phyloP scores from a whole-genome alignment of 2,113 vertebrate genomes.

The Nipponia nippon region DNA sequence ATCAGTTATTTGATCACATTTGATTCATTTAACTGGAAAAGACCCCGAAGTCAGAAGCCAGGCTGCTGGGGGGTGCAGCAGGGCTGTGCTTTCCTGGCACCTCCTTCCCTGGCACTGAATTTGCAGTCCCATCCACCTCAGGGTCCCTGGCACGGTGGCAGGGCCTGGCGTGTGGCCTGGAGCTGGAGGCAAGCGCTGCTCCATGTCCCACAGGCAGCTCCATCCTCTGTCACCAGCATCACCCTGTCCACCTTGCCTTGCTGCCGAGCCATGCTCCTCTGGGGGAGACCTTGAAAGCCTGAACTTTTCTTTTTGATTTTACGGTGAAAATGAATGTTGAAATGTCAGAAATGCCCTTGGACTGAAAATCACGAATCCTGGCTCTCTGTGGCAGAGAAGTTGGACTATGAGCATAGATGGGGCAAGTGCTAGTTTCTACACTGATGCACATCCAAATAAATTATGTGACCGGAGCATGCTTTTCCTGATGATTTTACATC shows the following conservation, averaged over 20 bases:
- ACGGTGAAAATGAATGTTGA: background rate
- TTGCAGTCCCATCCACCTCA: background rate
- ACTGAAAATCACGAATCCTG: background rate
- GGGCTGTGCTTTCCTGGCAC: background rate
- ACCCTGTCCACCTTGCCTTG: rapidly evolving
- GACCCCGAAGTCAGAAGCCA: background rate
- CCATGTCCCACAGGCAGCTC: background rate
- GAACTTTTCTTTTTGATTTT: background rate
- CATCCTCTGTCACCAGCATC: background rate
- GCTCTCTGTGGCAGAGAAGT: background rate
- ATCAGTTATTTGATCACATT: background rate
- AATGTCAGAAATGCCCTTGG: background rate
- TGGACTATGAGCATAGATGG: background rate
- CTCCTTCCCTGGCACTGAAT: background rate
- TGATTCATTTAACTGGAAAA: background rate
- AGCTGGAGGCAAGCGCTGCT: background rate
- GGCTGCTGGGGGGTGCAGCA: background rate
- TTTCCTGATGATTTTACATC: background rate
- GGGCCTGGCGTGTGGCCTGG: rapidly evolving
- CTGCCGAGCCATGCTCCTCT: background rate
- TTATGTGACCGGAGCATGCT: background rate
- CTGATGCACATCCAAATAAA: background rate
- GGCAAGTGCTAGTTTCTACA: background rate
- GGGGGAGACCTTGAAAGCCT: background rate
- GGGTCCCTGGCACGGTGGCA: background rate